Conservation (phyloP, 2,797 vertebrate genomes). For the Notolabrus celidotus region DNA sequence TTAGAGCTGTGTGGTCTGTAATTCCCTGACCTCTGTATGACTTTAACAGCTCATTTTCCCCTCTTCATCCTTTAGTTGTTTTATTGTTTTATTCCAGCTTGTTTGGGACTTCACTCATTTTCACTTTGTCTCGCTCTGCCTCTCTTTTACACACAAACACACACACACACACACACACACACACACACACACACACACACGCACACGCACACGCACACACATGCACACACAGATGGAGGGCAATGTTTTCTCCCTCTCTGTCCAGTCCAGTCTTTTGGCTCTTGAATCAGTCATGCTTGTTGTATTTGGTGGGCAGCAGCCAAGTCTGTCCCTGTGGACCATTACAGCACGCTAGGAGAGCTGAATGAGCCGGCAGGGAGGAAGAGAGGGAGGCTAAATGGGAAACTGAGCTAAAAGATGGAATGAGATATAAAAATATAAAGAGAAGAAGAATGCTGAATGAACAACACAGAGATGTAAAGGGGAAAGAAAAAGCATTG, state of each 20-base stretch:
- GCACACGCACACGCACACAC: slow-evolving; percentile 11
- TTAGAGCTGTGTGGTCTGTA: slow-evolving; percentile 39
- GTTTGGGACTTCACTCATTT: slow-evolving; percentile 4
- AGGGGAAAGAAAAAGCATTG: slow-evolving; percentile 12
- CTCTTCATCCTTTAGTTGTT: slow-evolving; percentile 28
- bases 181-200: slow-evolving; percentile 9
- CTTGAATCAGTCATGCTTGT: slow-evolving; percentile 56
- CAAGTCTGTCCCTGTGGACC: slow-evolving; percentile 65
- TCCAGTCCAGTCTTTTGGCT: slow-evolving; percentile 54
- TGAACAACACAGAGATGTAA: slow-evolving; percentile 47
- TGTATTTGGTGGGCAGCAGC: slow-evolving; percentile 70
- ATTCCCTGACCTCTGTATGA: slow-evolving; percentile 24
- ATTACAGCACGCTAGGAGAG: slow-evolving; percentile 56
- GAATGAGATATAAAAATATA: slow-evolving; percentile 53
- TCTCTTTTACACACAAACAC: slow-evolving; percentile 4
- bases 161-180: slow-evolving; percentile 10
- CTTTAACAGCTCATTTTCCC: slow-evolving; percentile 29
- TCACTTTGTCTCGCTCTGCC: background rate
- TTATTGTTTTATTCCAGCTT: slow-evolving; percentile 39
- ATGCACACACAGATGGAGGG: slow-evolving; percentile 16
- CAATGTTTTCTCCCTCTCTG: slow-evolving; percentile 36
- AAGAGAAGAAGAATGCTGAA: slow-evolving; percentile 39
- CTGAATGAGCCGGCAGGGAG: slow-evolving; percentile 23
- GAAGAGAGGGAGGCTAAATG: slow-evolving; percentile 9
- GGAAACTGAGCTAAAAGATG: slow-evolving; percentile 45